A percentile compares a stretch with the other conserved stretches of the same genome.
Evolutionary conservation across 2,113 vertebrate genomes (phyloP).

Genomic region (Psettodes erumei): DNA sequence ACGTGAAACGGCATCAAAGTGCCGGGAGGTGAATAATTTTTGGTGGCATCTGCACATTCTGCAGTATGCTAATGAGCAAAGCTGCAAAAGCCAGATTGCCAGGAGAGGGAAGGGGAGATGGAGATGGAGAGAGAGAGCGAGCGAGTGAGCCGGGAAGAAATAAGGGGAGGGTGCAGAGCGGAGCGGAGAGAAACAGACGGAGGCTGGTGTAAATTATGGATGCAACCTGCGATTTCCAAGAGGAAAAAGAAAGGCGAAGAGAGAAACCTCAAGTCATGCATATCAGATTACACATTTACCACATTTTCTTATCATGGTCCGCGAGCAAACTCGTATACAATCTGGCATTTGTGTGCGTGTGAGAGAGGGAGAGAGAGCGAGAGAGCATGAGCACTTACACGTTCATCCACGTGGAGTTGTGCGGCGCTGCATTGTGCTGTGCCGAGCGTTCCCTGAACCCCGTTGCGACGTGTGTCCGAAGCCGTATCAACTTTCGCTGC

Average conservation of each 20-base stretch:
- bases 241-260: constrained; percentile 80
- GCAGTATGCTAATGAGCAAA: constrained; percentile 84
- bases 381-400: constrained; percentile 50
- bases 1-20: constrained; percentile 70
- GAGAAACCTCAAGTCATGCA: constrained; percentile 85
- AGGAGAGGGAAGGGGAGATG: constrained; percentile 73
- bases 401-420: constrained; percentile 63
- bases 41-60: constrained; percentile 84
- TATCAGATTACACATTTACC: constrained; percentile 83
- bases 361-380: constrained; percentile 73
- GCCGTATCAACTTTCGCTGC: constrained; percentile 38
- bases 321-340: constrained; percentile 80
- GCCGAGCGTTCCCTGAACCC: constrained; percentile 55
- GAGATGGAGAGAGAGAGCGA: constrained; percentile 44
- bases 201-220: constrained; percentile 84
- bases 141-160: no score
- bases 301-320: constrained; percentile 83
- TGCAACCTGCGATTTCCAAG: constrained; percentile 84
- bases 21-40: constrained; percentile 83
- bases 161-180: constrained; percentile 59
- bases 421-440: constrained; percentile 60
- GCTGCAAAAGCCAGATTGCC: constrained; percentile 81
- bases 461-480: constrained; percentile 49
- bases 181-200: constrained; percentile 76
- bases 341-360: constrained; percentile 79